Percentiles rank a stretch among this genome's conserved stretches.
Conservation (phyloP, 1,140 invertebrate species). For the Macrotrachela quadricornifera region DNA sequence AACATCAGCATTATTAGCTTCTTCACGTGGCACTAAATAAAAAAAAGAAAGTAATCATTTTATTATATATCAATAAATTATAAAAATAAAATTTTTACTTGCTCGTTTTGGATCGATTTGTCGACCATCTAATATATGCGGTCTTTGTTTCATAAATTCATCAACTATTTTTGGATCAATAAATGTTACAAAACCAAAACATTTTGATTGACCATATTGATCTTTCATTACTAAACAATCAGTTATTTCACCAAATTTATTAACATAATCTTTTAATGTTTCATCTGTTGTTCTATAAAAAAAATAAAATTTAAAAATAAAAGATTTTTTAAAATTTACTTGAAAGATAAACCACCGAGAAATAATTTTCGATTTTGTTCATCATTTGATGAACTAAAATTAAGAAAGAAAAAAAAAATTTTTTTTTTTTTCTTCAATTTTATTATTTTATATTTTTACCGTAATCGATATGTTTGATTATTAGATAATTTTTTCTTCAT, state of each 20-base stretch:
- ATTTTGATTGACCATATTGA: neutral
- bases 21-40: constrained; percentile 45
- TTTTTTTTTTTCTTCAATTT: too few species aligned
- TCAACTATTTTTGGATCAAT: constrained; percentile 71
- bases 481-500: too few species aligned
- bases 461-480: too few species aligned
- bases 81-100: constrained; percentile 69
- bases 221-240: constrained; percentile 9
- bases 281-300: constrained; percentile 1
- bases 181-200: constrained; percentile 91
- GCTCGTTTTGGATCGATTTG: constrained; percentile 90
- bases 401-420: too few species aligned
- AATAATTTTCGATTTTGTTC: constrained; percentile 9
- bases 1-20: constrained; percentile 44
- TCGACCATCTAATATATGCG: constrained; percentile 54
- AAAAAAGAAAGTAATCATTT: too few species aligned
- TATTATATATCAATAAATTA: too few species aligned
- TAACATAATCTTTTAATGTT: neutral
- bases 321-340: too few species aligned
- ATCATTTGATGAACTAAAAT: neutral
- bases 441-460: too few species aligned
- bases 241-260: neutral
- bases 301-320: too few species aligned
- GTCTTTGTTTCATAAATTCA: constrained; percentile 66
- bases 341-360: constrained; percentile 5